Base-by-base conservation (phyloP, 2,888 invertebrate species). In the Unio pictorum region DNA sequence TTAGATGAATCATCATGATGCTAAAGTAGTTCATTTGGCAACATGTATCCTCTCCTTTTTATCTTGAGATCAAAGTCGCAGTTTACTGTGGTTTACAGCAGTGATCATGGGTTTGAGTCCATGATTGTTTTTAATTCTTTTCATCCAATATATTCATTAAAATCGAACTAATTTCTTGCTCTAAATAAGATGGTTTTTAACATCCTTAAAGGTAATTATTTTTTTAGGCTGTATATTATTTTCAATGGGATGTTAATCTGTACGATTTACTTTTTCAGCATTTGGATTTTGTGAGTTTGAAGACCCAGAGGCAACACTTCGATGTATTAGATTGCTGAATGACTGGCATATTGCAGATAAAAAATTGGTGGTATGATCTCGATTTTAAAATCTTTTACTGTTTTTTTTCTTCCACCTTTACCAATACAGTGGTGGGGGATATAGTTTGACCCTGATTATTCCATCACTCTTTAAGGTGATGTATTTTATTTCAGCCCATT, bases 281-380 rank as follows among this genome's bases (percentile, higher is more conserved):
- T 85, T 85, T 79, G 84, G 84, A 11, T 85, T 85, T 73, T 85
- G 84, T 91, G 99, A 99, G 92, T 96, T 96, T 91, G 96, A 95
- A 80, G 95, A 95, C 71, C 98, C 99, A 26, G 97, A 98, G 91
- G 95, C 98, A 28, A 99, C 98, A 59, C 92, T 99, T 81, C 93
- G 99, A 78, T 97, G 98, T 79, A 96, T 99, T 77, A 85, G 91
- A 61, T 92, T 99, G 78, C 92, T 99, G 55, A 97, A 98, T 91
- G 96, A 97, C 84, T 94, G 96, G 90, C 94, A 94, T 90, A 94
- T 99, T 66, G 96, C 96, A 70, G 98, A 96, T 82, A 97, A 96
- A 91, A 94, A 94, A 87, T 92, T 99, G 82, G 95, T 99, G 72
- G 98, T 98, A 77, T 88, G 91, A 87, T 45, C 3, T 8, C n/a